Percentiles rank a stretch among this genome's conserved stretches.
These are phyloP conservation scores for Platorchestia sp. DNA, from an alignment of 1,140 invertebrate species.

Conservation along the genomic window DNA sequence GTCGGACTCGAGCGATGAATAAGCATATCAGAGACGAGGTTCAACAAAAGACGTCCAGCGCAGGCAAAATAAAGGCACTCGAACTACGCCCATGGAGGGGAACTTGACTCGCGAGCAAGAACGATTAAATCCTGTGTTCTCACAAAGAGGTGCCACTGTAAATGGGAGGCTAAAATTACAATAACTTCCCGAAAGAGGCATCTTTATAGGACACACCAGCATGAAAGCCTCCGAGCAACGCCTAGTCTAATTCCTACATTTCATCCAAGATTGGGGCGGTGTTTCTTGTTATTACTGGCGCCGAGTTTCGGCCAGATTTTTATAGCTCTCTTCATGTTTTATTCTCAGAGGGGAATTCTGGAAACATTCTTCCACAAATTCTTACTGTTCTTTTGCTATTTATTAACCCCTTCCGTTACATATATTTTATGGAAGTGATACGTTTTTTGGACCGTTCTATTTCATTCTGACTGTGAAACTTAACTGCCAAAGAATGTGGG, in stretches of 20 bases:
- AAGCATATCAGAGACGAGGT: background rate
- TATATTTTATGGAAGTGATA: constrained; percentile 48
- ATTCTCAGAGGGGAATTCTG: constrained; percentile 28
- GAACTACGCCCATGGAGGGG: background rate
- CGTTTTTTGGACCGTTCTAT: constrained; percentile 4
- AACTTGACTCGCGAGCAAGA: constrained; percentile 50
- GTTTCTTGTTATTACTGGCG: constrained; percentile 52
- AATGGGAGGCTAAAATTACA: constrained; percentile 69
- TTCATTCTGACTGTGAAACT: background rate
- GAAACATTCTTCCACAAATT: constrained; percentile 45
- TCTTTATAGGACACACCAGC: constrained; percentile 51
- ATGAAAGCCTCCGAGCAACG: constrained; percentile 51
- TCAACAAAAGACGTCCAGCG: constrained; percentile 3
- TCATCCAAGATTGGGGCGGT: constrained; percentile 52
- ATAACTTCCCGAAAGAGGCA: constrained; percentile 68
- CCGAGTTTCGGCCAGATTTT: constrained; percentile 47
- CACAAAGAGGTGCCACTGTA: constrained; percentile 66
- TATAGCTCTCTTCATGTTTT: constrained; percentile 47
- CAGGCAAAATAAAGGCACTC: background rate
- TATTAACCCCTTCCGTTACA: constrained; percentile 30
- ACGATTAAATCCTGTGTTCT: constrained; percentile 66
- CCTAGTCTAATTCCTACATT: constrained; percentile 54
- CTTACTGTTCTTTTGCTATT: constrained; percentile 23
- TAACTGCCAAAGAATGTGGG: constrained; percentile 2
- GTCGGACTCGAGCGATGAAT: background rate